phyloP scores from a whole-genome alignment of 2,113 vertebrate genomes.

The Solenodon paradoxus region DNA sequence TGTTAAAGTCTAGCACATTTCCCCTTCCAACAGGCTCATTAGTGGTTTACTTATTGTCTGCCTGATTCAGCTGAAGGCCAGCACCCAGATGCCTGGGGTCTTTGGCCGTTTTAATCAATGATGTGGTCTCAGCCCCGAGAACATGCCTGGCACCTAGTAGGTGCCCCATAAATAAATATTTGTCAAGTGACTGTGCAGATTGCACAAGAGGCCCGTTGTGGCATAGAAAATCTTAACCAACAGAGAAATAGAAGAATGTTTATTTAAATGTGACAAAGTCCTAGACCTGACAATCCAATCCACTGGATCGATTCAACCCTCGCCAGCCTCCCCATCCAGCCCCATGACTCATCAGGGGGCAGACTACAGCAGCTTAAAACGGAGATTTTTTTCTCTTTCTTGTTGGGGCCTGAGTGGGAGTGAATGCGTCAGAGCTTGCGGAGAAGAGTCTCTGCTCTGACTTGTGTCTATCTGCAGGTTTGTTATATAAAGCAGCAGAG shows the following conservation, averaged over 20 bases:
- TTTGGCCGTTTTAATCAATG: background rate
- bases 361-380: slow-evolving; percentile 18
- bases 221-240: background rate
- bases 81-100: background rate
- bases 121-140: background rate
- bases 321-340: background rate
- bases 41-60: background rate
- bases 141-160: background rate
- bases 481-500: slow-evolving; percentile 67
- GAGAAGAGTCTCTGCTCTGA: slow-evolving; percentile 11
- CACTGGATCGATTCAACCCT: background rate
- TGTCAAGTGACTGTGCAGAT: background rate
- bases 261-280: background rate
- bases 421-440: slow-evolving; percentile 60
- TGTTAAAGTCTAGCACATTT: background rate
- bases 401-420: slow-evolving; percentile 70
- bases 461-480: slow-evolving; percentile 65
- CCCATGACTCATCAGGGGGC: background rate
- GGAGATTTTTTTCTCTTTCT: slow-evolving; percentile 17
- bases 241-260: background rate
- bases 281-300: background rate
- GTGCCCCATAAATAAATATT: background rate
- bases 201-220: background rate
- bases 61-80: background rate
- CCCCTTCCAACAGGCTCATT: background rate